These are phyloP conservation scores for Parasteatoda lunata DNA, from an alignment of 2,888 invertebrate genomes.

Conservation along the genomic window DNA sequence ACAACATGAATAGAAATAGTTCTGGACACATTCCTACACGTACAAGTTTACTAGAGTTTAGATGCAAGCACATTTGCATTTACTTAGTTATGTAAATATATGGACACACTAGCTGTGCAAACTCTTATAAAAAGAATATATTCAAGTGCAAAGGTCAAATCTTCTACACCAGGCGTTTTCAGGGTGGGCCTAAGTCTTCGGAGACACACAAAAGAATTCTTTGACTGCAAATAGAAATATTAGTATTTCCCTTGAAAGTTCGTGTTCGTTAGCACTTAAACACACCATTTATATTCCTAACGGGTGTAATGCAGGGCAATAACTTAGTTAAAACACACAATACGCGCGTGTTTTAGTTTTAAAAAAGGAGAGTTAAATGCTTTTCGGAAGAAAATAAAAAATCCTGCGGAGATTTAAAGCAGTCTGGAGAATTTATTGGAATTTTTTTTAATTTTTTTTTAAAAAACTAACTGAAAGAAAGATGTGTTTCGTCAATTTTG, in stretches of 20 bases:
- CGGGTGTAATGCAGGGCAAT: not conserved
- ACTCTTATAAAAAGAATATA: too few relatives aligned
- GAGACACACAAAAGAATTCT: not conserved
- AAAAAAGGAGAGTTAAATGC: not conserved
- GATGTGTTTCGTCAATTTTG: not conserved
- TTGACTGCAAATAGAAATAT: not conserved
- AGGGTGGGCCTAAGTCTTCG: not conserved
- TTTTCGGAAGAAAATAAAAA: too few relatives aligned
- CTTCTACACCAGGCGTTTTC: not conserved
- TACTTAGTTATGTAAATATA: not conserved
- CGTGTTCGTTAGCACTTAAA: not conserved
- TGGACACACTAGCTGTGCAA: not conserved
- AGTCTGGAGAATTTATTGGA: not conserved
- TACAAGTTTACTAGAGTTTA: too few relatives aligned
- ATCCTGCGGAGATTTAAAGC: not conserved
- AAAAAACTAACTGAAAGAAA: not conserved
- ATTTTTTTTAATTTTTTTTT: not conserved
- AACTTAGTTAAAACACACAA: not conserved
- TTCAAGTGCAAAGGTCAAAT: not conserved
- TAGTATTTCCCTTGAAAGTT: not conserved
- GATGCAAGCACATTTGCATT: too few relatives aligned
- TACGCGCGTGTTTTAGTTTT: not conserved
- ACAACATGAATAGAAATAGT: too few relatives aligned
- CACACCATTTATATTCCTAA: not conserved
- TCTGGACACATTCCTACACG: too few relatives aligned